Conservation (phyloP, 2,888 invertebrate genomes). For the Boloria selene region DNA sequence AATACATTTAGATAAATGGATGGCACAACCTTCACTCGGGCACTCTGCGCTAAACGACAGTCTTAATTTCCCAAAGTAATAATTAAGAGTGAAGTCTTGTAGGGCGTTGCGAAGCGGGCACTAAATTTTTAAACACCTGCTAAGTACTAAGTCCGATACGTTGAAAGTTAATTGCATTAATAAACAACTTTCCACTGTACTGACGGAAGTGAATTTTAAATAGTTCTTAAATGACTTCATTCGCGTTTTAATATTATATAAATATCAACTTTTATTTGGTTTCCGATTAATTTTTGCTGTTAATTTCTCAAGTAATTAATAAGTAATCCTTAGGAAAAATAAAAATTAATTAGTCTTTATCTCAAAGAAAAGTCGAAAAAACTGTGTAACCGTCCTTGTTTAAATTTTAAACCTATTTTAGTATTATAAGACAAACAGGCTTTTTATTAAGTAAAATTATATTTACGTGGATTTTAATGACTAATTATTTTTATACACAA, state of each 20-base stretch:
- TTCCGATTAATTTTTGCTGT: neutral
- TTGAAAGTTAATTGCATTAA: slow-evolving; percentile 76
- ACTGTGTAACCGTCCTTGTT: too few species aligned
- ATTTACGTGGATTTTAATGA: too few species aligned
- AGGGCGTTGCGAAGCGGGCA: slow-evolving; percentile 65
- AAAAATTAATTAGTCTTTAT: too few species aligned
- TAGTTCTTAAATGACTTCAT: slow-evolving; percentile 18
- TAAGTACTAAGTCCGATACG: slow-evolving; percentile 80
- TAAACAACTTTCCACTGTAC: slow-evolving; percentile 52
- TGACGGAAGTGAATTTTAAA: slow-evolving; percentile 26
- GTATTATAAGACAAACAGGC: too few species aligned
- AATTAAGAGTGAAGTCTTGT: slow-evolving; percentile 81
- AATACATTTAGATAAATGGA: slow-evolving; percentile 81
- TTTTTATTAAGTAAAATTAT: too few species aligned
- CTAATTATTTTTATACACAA: too few species aligned
- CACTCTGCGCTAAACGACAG: slow-evolving; percentile 79
- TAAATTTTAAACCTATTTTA: too few species aligned
- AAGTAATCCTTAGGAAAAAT: too few species aligned
- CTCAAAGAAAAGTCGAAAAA: too few species aligned
- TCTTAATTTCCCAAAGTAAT: slow-evolving; percentile 83
- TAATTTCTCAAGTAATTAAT: too few species aligned
- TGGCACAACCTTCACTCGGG: slow-evolving; percentile 70
- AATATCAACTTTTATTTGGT: neutral
- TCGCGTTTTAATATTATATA: neutral
- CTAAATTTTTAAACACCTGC: slow-evolving; percentile 79